A percentile compares a stretch with the other conserved stretches of the same genome.
Conservation (phyloP, 1,140 invertebrate species). For the Dysdera silvatica region DNA sequence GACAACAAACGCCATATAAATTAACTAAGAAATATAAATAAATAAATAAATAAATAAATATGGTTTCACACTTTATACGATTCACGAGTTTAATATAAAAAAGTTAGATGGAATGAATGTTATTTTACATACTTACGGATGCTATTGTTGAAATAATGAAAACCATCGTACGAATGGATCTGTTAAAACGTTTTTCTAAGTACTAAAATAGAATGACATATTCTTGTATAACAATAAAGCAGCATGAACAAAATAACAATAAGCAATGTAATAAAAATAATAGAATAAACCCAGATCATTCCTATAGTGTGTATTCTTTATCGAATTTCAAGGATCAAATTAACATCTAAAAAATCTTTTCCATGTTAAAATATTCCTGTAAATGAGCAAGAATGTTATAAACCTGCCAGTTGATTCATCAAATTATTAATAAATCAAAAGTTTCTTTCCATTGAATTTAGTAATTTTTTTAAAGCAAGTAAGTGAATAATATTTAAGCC, state of each 20-base stretch:
- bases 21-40: constrained; percentile 36
- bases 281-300: not conserved
- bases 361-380: too few relatives aligned
- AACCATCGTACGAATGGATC: constrained; percentile 57
- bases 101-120: too few relatives aligned
- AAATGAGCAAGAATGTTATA: too few relatives aligned
- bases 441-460: too few relatives aligned
- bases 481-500: too few relatives aligned
- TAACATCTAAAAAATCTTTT: not conserved
- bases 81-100: too few relatives aligned
- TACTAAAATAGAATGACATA: too few relatives aligned
- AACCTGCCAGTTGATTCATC: too few relatives aligned
- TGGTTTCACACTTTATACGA: not conserved
- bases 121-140: constrained; percentile 63
- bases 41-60: constrained; percentile 3
- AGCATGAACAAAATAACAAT: not conserved
- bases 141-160: constrained; percentile 62
- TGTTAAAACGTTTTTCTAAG: constrained; percentile 21
- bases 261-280: not conserved
- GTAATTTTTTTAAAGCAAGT: too few relatives aligned
- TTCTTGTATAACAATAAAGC: too few relatives aligned
- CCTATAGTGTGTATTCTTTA: not conserved
- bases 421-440: too few relatives aligned
- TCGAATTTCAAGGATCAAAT: not conserved
- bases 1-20: constrained; percentile 49